Base-by-base conservation (phyloP, 2,113 vertebrate species). In the Ranitomeya variabilis region DNA sequence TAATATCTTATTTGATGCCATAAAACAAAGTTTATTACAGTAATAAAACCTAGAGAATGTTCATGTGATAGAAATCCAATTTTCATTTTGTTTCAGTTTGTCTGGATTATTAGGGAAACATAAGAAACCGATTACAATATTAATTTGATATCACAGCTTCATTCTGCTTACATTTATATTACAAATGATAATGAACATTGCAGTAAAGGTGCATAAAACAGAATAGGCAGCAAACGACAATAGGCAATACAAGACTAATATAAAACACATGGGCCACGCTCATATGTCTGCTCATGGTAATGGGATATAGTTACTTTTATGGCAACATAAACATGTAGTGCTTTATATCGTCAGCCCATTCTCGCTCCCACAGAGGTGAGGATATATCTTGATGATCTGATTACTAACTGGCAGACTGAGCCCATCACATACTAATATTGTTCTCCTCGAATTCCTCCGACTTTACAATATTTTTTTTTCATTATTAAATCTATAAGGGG, bases 141-240 rank as follows among this genome's bases (percentile, higher is more conserved):
- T 80, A 80, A 80, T 80, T 71, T 80, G 52, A 88, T 83, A 62
- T 76, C 18, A 21, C 67, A 64, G 80, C 71, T 64, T 77, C 37
- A 80, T 83, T 88, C 77, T 45, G 62, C 77, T 59, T 87, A 51
- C 80, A 88, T 88, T 88, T 88, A 74, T 77, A 88, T 83, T 88
- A 83, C 66, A 76, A 83, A 64, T 60, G 55, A 76, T 83, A 83
- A 88, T 83, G 80, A 83, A 77, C 55, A 83, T 66, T 62, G 54
- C 16, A 55, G 37, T 80, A 78, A 84, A 88, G 64, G 77, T 21
- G 69, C 80, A 62, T 82, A 57, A 83, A 83, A 76, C 59, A 55
- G 71, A 78, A 78, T 84, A 66, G 84, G 64, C 14, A 77, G 59
- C 45, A 83, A 77, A 82, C 66, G 57, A 78, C 69, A 78, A 84